phyloP scores from a whole-genome alignment of 30 jellyfish, hydroid and myxozoan species.

The Chironex yamaguchii region DNA sequence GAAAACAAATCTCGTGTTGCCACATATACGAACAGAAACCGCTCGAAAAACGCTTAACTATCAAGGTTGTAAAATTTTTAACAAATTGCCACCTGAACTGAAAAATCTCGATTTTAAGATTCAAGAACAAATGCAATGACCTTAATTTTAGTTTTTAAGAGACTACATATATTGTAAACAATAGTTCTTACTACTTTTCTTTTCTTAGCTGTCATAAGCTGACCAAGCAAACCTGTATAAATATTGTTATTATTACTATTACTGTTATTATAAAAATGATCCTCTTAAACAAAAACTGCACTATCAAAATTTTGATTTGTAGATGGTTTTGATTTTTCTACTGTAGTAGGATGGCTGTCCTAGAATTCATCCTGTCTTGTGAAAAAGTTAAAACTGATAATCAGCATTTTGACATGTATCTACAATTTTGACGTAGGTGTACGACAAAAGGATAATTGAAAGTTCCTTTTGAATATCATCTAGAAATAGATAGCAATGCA shows the following conservation, averaged over 20 bases:
- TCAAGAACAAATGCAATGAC: slow-evolving; percentile 14
- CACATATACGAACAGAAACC: slow-evolving; percentile 33
- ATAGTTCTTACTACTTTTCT: background rate
- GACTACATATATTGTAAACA: background rate
- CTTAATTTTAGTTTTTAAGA: background rate
- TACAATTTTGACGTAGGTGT: no score
- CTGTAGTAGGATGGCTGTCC: no score
- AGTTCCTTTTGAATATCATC: no score
- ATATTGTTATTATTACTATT: background rate
- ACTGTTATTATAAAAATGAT: background rate
- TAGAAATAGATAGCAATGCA: no score
- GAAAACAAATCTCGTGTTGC: slow-evolving; percentile 14
- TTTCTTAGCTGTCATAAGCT: slow-evolving; percentile 4
- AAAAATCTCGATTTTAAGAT: background rate
- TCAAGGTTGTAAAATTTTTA: slow-evolving; percentile 5
- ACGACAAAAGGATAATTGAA: no score
- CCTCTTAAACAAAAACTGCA: no score
- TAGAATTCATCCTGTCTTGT: no score
- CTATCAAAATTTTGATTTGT: no score
- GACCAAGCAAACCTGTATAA: slow-evolving; percentile 30
- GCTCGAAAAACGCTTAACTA: slow-evolving; percentile 15
- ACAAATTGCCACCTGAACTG: slow-evolving; percentile 32
- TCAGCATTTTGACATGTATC: no score
- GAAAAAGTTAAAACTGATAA: no score
- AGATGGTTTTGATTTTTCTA: no score